These are phyloP conservation scores for Scopus umbretta DNA, from an alignment of 2,113 vertebrate species.

Conservation along the genomic window DNA sequence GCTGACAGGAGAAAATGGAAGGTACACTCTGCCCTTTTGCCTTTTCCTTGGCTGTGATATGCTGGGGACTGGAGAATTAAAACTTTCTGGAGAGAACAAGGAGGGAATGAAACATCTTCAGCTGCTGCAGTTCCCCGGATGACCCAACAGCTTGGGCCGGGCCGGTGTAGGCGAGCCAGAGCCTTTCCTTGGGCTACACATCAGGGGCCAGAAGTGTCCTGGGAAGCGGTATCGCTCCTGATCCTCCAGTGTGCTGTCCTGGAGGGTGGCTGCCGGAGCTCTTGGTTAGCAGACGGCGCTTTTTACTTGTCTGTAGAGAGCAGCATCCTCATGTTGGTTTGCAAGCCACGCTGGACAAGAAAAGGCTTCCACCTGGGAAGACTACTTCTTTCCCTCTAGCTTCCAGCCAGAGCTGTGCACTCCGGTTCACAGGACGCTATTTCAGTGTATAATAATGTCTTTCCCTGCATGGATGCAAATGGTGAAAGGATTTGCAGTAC, in stretches of 20 bases:
- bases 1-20: not conserved
- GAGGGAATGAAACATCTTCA: not conserved
- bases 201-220: not conserved
- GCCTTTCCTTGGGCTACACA: accelerated
- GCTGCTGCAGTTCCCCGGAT: not conserved
- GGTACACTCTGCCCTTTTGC: not conserved
- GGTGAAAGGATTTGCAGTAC: slow-evolving; percentile 18
- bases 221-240: not conserved
- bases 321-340: not conserved
- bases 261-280: not conserved
- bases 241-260: not conserved
- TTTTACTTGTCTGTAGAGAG: not conserved
- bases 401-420: not conserved
- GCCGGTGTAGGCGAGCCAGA: not conserved
- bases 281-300: too few species aligned
- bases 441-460: not conserved
- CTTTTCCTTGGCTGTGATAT: not conserved
- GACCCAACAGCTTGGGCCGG: not conserved
- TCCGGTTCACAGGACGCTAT: not conserved
- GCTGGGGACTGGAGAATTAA: not conserved
- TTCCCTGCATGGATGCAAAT: not conserved
- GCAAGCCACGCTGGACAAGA: not conserved
- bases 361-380: not conserved
- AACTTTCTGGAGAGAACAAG: not conserved
- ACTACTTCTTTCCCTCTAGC: not conserved